Percentiles rank a stretch among this genome's conserved stretches.
Evolutionary conservation across 2,888 invertebrate species (phyloP).

Genomic region (Spilosoma lubricipeda): DNA sequence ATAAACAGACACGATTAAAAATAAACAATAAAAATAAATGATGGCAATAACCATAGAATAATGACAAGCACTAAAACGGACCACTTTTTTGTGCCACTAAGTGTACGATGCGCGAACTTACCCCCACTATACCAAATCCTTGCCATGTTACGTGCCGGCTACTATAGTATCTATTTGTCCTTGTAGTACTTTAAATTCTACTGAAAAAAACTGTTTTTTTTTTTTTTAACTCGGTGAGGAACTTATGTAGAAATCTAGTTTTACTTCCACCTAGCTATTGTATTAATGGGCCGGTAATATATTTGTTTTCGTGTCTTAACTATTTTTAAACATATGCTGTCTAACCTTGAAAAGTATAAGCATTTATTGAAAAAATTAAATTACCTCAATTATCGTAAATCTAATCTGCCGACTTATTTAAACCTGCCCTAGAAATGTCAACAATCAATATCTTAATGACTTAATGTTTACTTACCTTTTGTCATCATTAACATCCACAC

Average conservation of each 20-base stretch:
- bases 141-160: no score
- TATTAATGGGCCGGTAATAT: neutral
- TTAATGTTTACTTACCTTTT: neutral
- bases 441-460: neutral
- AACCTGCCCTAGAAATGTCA: neutral
- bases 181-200: neutral
- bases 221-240: neutral
- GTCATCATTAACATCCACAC: neutral
- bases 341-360: neutral
- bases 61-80: no score
- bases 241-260: neutral
- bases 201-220: neutral
- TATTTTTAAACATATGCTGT: neutral
- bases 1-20: no score
- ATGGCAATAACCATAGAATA: no score
- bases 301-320: neutral
- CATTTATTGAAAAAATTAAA: neutral
- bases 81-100: no score
- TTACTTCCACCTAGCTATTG: neutral
- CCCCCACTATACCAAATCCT: no score
- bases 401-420: neutral
- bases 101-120: no score
- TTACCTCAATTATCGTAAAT: neutral
- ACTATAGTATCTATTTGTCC: neutral
- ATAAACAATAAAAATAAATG: no score